phyloP scores from a whole-genome alignment of 2,888 invertebrate species.

The Drosophila mettleri region DNA sequence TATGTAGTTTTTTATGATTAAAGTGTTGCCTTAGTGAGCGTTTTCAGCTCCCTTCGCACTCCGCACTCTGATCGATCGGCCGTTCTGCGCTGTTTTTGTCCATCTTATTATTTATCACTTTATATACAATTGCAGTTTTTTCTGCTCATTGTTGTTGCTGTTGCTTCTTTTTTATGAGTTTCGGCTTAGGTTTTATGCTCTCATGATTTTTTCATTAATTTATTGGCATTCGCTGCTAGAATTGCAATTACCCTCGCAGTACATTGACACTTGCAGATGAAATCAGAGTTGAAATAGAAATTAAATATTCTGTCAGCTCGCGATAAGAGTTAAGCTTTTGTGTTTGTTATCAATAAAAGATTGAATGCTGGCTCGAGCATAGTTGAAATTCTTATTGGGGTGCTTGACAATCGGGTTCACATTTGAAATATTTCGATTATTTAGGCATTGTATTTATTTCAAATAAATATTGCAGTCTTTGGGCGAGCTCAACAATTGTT shows the following conservation, averaged over 20 bases:
- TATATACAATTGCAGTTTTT: slow-evolving; percentile 63
- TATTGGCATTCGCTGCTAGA: slow-evolving; percentile 53
- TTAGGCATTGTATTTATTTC: neutral
- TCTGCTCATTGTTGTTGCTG: slow-evolving; percentile 28
- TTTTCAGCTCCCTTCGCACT: slow-evolving; percentile 43
- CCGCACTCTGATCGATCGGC: slow-evolving; percentile 50
- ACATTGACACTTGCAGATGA: slow-evolving; percentile 39
- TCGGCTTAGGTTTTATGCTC: slow-evolving; percentile 68
- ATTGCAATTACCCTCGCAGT: slow-evolving; percentile 47
- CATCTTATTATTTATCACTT: slow-evolving; percentile 75
- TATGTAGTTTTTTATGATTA: slow-evolving; percentile 56
- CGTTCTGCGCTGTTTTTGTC: slow-evolving; percentile 46
- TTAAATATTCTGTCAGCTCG: slow-evolving; percentile 33
- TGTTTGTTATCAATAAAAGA: slow-evolving; percentile 5
- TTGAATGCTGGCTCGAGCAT: slow-evolving; percentile 2
- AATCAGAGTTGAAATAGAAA: slow-evolving; percentile 41
- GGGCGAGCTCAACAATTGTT: neutral
- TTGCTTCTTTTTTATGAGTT: slow-evolving; percentile 39
- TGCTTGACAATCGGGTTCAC: neutral
- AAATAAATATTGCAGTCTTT: neutral
- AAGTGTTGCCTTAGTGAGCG: slow-evolving; percentile 53
- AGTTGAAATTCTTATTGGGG: neutral
- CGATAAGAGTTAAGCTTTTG: slow-evolving; percentile 9
- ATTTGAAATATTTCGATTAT: neutral
- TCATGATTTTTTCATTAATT: slow-evolving; percentile 74